These are phyloP conservation scores for Lacanobia wlatinum DNA, from an alignment of 2,888 invertebrate species.

Conservation along the genomic window DNA sequence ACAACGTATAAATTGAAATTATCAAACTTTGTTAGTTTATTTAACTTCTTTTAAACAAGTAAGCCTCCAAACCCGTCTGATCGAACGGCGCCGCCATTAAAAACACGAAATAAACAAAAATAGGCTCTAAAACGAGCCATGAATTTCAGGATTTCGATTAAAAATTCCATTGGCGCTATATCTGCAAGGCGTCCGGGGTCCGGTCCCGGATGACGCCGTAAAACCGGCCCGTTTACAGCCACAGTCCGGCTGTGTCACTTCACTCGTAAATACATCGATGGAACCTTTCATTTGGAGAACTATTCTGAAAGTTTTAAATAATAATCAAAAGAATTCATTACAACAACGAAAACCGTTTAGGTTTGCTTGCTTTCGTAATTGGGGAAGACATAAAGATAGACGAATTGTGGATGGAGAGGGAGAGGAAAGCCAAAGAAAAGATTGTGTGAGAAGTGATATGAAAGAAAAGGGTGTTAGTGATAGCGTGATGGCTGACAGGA, in stretches of 20 bases:
- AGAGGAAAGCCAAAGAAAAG: no score
- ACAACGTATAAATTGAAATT: no score
- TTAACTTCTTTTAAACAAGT: no score
- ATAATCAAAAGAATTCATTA: no score
- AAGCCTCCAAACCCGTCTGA: not conserved
- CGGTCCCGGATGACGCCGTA: slow-evolving; percentile 56
- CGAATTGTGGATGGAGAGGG: no score
- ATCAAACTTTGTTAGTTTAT: no score
- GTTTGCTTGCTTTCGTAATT: no score
- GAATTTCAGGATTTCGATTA: slow-evolving; percentile 31
- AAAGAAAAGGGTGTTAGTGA: no score
- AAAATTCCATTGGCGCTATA: slow-evolving; percentile 34
- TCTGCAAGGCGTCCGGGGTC: slow-evolving; percentile 13
- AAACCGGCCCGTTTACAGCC: slow-evolving; percentile 60
- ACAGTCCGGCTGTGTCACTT: slow-evolving; percentile 64
- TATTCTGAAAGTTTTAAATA: slow-evolving; percentile 58
- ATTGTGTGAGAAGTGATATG: no score
- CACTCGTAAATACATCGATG: slow-evolving; percentile 72
- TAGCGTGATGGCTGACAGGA: no score
- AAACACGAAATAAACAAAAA: slow-evolving; percentile 5
- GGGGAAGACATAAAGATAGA: no score
- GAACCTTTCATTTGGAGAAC: slow-evolving; percentile 58
- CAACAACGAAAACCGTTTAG: no score
- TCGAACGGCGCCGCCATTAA: not conserved
- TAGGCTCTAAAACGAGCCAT: slow-evolving; percentile 5